Evolutionary conservation across 2,797 vertebrate species (phyloP), one percentile per base, ranked within the genome.

Genomic region (Hemibagrus guttatus): DNA sequence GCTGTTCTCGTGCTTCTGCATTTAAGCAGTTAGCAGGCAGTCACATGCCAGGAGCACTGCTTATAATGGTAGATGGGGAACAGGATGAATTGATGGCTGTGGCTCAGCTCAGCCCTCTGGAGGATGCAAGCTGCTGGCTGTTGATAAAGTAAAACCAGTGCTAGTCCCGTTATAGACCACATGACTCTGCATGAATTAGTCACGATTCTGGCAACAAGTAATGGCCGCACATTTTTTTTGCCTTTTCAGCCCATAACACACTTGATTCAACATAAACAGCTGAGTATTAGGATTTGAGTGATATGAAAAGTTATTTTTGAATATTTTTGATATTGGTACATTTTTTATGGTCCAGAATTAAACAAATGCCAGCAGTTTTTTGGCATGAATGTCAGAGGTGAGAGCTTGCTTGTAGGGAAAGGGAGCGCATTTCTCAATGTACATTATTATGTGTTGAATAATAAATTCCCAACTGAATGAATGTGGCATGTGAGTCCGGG

Each of bases 21-120:
- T 39, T 84, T 81, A 71, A 83, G 61, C 31, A 59, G 79, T 82
- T 83, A 79, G 85, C 75, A 85, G 80, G 49, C 52, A 54, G 84
- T 80, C 11, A 35, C 61, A 56, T 85, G 81, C 80, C 59, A 81
- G 26, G 26, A 83, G 81, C 69, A 72, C 74, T 58, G 26, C 39
- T 84, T 35, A 16, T 84, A 52, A 28, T 52, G 63, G 71, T 71
- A 23, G 64, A 83, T 84, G n/a, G 35, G 56, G 11, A 35, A 12
- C 16, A 0, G 58, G 63, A 69, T 72, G 28, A 84, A 71, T 84
- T 83, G 85, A 71, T n/a, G 82, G 71, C 71, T 78, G 26, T 26
- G 59, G 13, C 71, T 68, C 46, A 39, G 71, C 78, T 83, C 59
- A 61, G 86, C 81, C 58, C 71, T 71, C 49, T 46, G 31, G 61